Evolutionary conservation across 2,797 vertebrate genomes (phyloP), one percentile per base, ranked within the genome.

Genomic region (Gymnoscopelus microlampas): DNA sequence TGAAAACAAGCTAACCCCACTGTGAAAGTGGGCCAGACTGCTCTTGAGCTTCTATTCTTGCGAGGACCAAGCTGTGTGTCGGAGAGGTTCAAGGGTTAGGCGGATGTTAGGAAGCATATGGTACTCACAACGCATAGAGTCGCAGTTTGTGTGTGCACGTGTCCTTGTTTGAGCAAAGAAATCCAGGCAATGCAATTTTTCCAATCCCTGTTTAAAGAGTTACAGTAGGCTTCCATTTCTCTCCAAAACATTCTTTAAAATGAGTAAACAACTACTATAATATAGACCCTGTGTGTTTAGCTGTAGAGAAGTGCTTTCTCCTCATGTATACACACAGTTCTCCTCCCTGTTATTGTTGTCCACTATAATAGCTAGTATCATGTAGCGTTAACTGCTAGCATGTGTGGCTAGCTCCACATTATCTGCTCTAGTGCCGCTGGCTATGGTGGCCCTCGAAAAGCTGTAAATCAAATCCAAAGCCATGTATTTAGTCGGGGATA

Each of bases 401-500:
- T 58, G 26, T 58, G 24, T 58, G 14, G 39, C 39, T 44, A 44
- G 39, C 39, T 44, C 9, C 39, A 44, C 9, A 44, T 44, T 44
- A 44, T 44, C 39, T 44, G 39, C 39, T 44, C 39, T 44, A 11
- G 54, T 29, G 50, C 66, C 47, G 8, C 19, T 57, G 78, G 81
- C 75, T 61, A 76, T 70, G 68, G 60, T 74, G 71, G 69, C 63
- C 73, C 64, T 35, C 44, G 47, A 51, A 1, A 49, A 19, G 49
- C 60, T 67, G 61, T 85, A 84, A 81, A 84, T 82, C 77, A 76
- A 57, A 55, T 7, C 48, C 39, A 60, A 76, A 77, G 32, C 32
- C 14, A 14, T 78, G 74, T 73, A 69, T 19, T 73, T 72, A 72
- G 61, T 66, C 77, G 70, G 62, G 59, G 53, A 77, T 79, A 77